Evolutionary conservation across 2,888 invertebrate genomes (phyloP), one percentile per base, ranked within the genome.

Genomic region (Odontocolon sp.): DNA sequence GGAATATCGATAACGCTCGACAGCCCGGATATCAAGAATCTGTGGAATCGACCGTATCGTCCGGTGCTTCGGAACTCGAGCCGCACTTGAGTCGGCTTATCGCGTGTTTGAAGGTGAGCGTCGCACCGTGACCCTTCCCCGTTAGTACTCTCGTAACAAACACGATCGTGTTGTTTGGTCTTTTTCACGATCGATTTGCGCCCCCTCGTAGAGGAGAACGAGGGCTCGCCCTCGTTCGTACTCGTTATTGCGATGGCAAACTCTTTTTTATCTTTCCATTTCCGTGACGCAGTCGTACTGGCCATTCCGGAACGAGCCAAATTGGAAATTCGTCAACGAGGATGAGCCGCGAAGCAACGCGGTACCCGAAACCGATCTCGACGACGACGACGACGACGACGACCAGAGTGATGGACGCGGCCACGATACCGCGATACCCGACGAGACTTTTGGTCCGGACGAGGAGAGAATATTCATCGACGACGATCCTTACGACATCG

Each of bases 51-150:
- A 81, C 86, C 33, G 87, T 84, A 67, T 47, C 86, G 52, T 90
- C 91, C 26, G 84, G 90, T 77, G 90, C 90, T 59, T 91, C 92
- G 78, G 91, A 92, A 77, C 89, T 92, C 81, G 91, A 94, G 92
- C 95, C 95, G 82, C 94, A 94, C 90, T 93, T 95, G 89, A 93
- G 93, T 89, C 93, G 92, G 88, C 92, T 95, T 85, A 92, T 95
- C 87, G 92, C 93, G 86, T 94, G 94, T 87, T 91, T 95, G 87
- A 94, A 95, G 95, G 95, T 95, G 93, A 94, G 94, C 90, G 80
- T n/a, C 8, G 36, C n/a, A n/a, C n/a, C n/a, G n/a, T n/a, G n/a
- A n/a, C n/a, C n/a, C n/a, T n/a, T n/a, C n/a, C n/a, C n/a, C n/a
- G n/a, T n/a, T n/a, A n/a, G n/a, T n/a, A n/a, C n/a, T n/a, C n/a